phyloP scores from a whole-genome alignment of 2,113 vertebrate species.

The Pseudopipra pipra region DNA sequence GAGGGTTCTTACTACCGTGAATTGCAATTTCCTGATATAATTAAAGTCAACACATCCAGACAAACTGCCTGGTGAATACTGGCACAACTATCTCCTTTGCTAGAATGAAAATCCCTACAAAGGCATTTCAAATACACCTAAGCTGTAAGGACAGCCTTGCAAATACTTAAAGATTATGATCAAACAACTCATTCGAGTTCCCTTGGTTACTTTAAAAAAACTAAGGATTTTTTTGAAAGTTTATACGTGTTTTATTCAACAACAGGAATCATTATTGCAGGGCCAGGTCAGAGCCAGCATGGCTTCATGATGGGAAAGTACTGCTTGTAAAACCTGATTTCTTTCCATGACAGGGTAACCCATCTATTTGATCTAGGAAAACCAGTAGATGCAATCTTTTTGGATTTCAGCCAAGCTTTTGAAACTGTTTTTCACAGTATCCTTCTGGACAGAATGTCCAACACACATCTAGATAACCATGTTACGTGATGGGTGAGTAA shows the following conservation, averaged over 20 bases:
- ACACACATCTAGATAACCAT: background rate
- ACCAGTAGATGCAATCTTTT: background rate
- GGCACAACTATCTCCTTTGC: background rate
- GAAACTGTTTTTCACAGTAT: too few relatives aligned
- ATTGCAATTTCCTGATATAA: background rate
- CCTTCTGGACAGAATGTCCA: background rate
- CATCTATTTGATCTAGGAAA: background rate
- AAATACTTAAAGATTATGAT: background rate
- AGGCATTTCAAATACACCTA: background rate
- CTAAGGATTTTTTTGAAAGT: background rate
- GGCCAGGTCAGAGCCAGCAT: background rate
- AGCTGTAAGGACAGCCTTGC: background rate
- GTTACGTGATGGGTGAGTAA: background rate
- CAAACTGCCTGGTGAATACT: background rate
- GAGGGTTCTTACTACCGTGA: background rate
- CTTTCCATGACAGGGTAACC: fast-evolving
- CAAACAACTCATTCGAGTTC: background rate
- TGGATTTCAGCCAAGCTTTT: background rate
- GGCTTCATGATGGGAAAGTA: background rate
- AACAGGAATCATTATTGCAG: background rate
- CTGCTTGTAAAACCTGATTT: background rate
- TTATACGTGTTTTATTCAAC: background rate
- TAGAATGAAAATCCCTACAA: background rate
- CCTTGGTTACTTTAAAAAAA: background rate
- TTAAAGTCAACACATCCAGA: background rate